Evolutionary conservation across 2,797 vertebrate genomes (phyloP).

Genomic region (Denticeps clupeoides): DNA sequence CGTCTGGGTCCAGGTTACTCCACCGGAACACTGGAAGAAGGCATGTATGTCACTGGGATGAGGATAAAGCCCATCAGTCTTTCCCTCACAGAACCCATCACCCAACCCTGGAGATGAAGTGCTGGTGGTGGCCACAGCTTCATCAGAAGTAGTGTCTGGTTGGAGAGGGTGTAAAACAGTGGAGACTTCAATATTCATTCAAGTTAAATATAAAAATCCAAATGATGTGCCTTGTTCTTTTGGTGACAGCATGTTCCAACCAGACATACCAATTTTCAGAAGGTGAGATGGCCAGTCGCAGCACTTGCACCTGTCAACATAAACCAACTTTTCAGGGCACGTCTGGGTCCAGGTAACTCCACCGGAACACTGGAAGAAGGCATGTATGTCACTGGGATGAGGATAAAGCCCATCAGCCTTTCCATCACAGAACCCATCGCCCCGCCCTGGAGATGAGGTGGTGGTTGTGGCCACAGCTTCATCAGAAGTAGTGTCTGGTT

Average conservation of each 20-base stretch:
- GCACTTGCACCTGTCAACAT: constrained; percentile 38
- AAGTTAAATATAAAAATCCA: too few relatives aligned
- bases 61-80: constrained; percentile 27
- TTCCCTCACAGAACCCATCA: constrained; percentile 39
- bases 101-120: constrained; percentile 1
- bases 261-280: too few relatives aligned
- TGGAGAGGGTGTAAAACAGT: background rate
- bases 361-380: constrained; percentile 42
- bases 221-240: too few relatives aligned
- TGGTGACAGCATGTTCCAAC: too few relatives aligned
- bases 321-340: constrained; percentile 39
- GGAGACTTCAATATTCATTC: too few relatives aligned
- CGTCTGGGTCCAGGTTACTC: constrained; percentile 21
- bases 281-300: constrained; percentile 33
- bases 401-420: constrained; percentile 31
- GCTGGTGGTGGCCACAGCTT: constrained; percentile 1
- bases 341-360: constrained; percentile 24
- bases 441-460: constrained; percentile 1
- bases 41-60: constrained; percentile 24
- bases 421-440: constrained; percentile 36
- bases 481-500: background rate
- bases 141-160: background rate
- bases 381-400: constrained; percentile 23
- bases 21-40: constrained; percentile 43
- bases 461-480: background rate